A percentile compares a stretch with the other conserved stretches of the same genome.
Conservation (phyloP, 2,797 vertebrate genomes). For the Tauraco hartlaubi region DNA sequence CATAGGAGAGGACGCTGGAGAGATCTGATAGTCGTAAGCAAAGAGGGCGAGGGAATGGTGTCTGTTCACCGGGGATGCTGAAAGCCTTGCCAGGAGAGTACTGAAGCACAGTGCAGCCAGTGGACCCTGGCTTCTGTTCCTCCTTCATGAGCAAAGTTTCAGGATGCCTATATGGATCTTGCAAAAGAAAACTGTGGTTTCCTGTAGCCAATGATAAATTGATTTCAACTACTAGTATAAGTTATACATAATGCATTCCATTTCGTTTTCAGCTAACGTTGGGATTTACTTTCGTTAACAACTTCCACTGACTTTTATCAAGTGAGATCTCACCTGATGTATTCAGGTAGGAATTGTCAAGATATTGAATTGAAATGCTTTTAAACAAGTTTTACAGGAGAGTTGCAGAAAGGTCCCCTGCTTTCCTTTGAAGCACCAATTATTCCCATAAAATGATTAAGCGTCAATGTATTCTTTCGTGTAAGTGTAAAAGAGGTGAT, state of each 20-base stretch:
- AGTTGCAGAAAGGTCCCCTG: not conserved
- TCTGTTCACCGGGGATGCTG: not conserved
- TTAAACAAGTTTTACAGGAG: not conserved
- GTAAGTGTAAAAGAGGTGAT: not conserved
- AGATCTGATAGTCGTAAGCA: not conserved
- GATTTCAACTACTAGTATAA: not conserved
- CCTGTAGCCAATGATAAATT: not conserved
- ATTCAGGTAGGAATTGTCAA: not conserved
- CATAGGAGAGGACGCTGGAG: not conserved
- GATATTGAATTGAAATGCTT: not conserved
- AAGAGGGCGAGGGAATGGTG: not conserved
- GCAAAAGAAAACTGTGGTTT: not conserved
- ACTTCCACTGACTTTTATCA: not conserved
- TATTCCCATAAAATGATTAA: constrained; percentile 1
- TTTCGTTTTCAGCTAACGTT: not conserved
- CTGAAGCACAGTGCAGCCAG: fast-evolving
- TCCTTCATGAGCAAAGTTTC: not conserved
- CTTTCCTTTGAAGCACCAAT: not conserved
- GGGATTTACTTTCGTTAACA: not conserved
- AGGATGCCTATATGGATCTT: not conserved
- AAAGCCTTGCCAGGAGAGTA: not conserved
- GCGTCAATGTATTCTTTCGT: not conserved
- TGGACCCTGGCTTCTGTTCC: not conserved
- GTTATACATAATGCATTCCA: not conserved
- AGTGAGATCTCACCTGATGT: not conserved